Base-by-base conservation (phyloP, 2,888 invertebrate genomes). In the Pachymerium ferrugineum region DNA sequence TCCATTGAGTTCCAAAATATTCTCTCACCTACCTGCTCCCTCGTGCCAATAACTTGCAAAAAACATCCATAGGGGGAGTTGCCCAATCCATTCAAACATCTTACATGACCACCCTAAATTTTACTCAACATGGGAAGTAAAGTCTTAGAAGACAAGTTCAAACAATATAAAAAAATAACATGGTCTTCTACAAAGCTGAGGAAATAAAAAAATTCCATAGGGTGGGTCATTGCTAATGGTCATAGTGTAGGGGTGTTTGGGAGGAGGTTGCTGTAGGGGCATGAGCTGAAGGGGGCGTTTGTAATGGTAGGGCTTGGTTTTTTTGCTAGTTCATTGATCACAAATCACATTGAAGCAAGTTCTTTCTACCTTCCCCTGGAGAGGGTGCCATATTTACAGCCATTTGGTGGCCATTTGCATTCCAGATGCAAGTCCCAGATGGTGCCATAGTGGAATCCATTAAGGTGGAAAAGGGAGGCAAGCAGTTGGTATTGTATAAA, bases 301-400 rank as follows among this genome's bases (percentile, higher is more conserved):
- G 62, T 28, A 62, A 62, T 62, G 62, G 62, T 62, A 62, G 62
- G 62, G 62, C 62, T 62, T 62, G 62, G 62, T 62, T 62, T 62
- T 62, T 62, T 62, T 62, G 62, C 62, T 62, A 62, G 62, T 62
- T 62, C 62, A 62, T 62, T 62, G 62, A 62, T 62, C 62, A 62
- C 62, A 62, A 62, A 62, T 62, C 62, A 62, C 62, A 62, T 62
- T 62, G 62, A n/a, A 62, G 62, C 62, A 62, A 62, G 62, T 62
- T 62, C 62, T 62, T 62, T 62, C 62, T 62, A 62, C 62, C 62
- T 62, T 62, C 62, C 62, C 62, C 62, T 62, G 28, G 62, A 62
- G 62, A 62, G 62, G 62, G 62, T 62, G 62, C 62, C 62, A 62
- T 62, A 62, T 62, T 62, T 62, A 62, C 62, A 62, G 62, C 62